Conservation (phyloP, 2,888 invertebrate species). For the Microctonus aethiopoides region DNA sequence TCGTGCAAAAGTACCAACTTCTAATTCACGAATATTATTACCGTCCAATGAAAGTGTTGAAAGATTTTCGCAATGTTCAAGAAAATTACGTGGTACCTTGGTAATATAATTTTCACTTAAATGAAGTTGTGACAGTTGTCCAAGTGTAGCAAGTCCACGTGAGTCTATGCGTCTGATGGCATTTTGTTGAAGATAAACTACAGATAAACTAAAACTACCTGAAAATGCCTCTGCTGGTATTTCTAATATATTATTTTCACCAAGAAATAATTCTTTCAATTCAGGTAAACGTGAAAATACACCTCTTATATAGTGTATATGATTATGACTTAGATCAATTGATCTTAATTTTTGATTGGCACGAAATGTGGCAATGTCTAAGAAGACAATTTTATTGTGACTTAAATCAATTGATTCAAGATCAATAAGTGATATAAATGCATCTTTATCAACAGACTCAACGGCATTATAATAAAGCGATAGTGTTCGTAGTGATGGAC, state of each 20-base stretch:
- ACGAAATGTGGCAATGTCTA: constrained; percentile 81
- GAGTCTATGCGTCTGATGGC: constrained; percentile 82
- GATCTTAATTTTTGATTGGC: constrained; percentile 81
- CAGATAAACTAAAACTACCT: constrained; percentile 80
- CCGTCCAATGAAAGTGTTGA: constrained; percentile 87
- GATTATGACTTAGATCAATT: constrained; percentile 89
- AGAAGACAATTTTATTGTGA: constrained; percentile 84
- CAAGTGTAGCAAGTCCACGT: constrained; percentile 81
- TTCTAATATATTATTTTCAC: constrained; percentile 89
- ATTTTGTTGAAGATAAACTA: constrained; percentile 88
- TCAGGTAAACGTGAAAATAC: constrained; percentile 84
- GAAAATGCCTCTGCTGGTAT: constrained; percentile 84
- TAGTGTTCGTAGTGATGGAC: constrained; percentile 82
- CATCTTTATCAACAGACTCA: constrained; percentile 79
- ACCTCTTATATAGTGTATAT: constrained; percentile 85
- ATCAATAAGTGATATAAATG: constrained; percentile 79
- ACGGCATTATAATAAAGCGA: constrained; percentile 89
- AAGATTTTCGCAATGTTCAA: constrained; percentile 80
- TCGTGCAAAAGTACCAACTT: constrained; percentile 84
- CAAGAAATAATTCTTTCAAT: constrained; percentile 84
- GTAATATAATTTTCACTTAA: constrained; percentile 88
- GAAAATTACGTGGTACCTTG: constrained; percentile 80
- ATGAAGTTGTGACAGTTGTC: constrained; percentile 84
- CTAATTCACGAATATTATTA: constrained; percentile 83
- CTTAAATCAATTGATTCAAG: constrained; percentile 88